Conservation (phyloP, 2,888 invertebrate species). For the Helicoverpa assulta region DNA sequence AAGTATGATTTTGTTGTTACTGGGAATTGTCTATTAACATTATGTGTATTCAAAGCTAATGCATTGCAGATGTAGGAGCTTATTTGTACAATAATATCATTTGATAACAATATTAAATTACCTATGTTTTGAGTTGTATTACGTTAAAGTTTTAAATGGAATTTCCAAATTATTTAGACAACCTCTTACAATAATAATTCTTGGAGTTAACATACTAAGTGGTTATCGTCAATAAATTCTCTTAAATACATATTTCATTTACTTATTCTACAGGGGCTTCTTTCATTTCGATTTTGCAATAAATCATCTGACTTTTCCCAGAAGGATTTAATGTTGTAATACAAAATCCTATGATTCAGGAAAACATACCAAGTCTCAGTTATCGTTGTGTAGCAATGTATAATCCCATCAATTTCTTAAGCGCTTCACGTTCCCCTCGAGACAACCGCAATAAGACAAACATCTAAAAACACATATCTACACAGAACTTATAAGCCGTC, state of each 20-base stretch:
- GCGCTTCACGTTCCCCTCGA: background rate
- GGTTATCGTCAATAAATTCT: no score
- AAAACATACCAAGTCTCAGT: background rate
- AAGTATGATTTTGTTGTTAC: constrained; percentile 57
- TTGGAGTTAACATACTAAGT: no score
- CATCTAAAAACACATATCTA: constrained; percentile 6
- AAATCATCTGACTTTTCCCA: background rate
- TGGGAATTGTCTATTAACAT: constrained; percentile 46
- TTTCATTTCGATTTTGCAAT: background rate
- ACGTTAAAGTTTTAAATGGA: constrained; percentile 17
- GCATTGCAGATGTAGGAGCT: constrained; percentile 29
- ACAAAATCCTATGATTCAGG: background rate
- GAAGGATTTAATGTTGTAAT: background rate
- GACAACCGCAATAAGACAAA: constrained; percentile 7
- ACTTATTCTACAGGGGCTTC: background rate
- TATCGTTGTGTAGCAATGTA: constrained; percentile 3
- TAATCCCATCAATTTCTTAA: constrained; percentile 25
- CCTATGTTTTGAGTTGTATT: background rate
- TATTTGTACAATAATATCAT: constrained; percentile 49
- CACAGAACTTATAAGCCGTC: constrained; percentile 2
- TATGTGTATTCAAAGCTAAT: constrained; percentile 43
- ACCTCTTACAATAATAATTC: no score
- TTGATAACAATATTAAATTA: constrained; percentile 33
- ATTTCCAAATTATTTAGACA: constrained; percentile 10
- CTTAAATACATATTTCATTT: no score